Base-by-base conservation (phyloP, 2,113 vertebrate species). In the Trematomus loennbergii region DNA sequence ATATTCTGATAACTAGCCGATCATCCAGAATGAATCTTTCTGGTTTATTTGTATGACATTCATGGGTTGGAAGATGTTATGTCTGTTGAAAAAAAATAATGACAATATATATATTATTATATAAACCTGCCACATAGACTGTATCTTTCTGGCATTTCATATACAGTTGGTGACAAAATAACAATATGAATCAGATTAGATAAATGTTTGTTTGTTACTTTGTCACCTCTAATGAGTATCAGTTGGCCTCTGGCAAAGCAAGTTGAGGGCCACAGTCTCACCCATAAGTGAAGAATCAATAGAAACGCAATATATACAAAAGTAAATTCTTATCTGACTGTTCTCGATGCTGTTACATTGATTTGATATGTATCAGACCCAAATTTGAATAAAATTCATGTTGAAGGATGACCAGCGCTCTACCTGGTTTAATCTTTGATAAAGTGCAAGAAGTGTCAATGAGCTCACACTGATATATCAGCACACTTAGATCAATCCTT, bases 301-400 rank as follows among this genome's bases (percentile, higher is more conserved):
- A 61, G 55, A 69, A 17, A 59, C 16, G 36, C 36, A 36, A 36
- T 40, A 54, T 4, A 25, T 13, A 13, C 22, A 74, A 5, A 40
- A 58, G 15, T 10, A 7, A 18, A 48, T 20, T 57, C 40, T 48
- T n/a, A 17, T 40, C 4, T 33, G 25, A 29, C 40, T 63, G 3
- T 43, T 46, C 40, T 57, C 2, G 48, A 15, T 49, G 25, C 52
- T 49, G 20, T 10, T 3, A 36, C 16, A 49, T 65, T 4, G 9
- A 40, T 52, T 55, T 65, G 17, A 65, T 50, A 33, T 57, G 46
- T 53, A 3, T 67, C 33, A 43, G n/a, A 43, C 52, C 8, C 46
- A 64, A 13, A 18, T 33, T 40, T 58, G 0, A 74, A 53, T 29
- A 59, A 62, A 75, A 68, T 70, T n/a, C 43, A 65, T 17, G 4